These are phyloP conservation scores for Cantharis rufa DNA, from an alignment of 2,888 invertebrate genomes.

Conservation along the genomic window DNA sequence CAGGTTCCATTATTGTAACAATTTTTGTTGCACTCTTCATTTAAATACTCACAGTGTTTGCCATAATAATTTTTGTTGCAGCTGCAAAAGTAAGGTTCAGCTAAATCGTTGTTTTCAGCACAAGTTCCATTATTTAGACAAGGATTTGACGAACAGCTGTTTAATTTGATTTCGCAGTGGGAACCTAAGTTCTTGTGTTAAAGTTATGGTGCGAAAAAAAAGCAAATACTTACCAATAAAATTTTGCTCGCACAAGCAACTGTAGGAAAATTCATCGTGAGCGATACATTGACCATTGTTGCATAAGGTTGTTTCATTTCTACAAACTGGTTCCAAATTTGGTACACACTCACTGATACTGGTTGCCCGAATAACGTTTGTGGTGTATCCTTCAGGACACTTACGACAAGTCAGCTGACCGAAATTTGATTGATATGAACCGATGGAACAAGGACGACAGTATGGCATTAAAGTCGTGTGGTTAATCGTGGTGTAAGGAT, in stretches of 20 bases:
- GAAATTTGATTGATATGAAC: slow-evolving; percentile 64
- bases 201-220: not conserved
- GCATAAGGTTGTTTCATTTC: slow-evolving; percentile 57
- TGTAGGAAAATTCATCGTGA: slow-evolving; percentile 49
- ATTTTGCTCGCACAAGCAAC: slow-evolving; percentile 59
- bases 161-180: slow-evolving; percentile 58
- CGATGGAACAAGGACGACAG: slow-evolving; percentile 62
- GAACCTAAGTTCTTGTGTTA: slow-evolving; percentile 52
- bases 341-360: slow-evolving; percentile 55
- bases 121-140: slow-evolving; percentile 63
- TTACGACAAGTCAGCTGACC: slow-evolving; percentile 62
- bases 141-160: slow-evolving; percentile 59
- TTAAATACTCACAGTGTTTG: slow-evolving; percentile 56
- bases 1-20: slow-evolving; percentile 61
- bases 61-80: slow-evolving; percentile 60
- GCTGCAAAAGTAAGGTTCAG: slow-evolving; percentile 52
- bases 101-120: slow-evolving; percentile 36
- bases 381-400: slow-evolving; percentile 62
- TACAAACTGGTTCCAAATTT: slow-evolving; percentile 57
- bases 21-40: slow-evolving; percentile 49
- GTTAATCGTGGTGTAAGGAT: slow-evolving; percentile 42
- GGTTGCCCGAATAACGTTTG: slow-evolving; percentile 52
- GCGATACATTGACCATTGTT: slow-evolving; percentile 53
- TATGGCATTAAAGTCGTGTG: slow-evolving; percentile 60
- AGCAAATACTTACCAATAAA: slow-evolving; percentile 56